Conservation (phyloP, 2,113 vertebrate genomes). For the Lepus europaeus region DNA sequence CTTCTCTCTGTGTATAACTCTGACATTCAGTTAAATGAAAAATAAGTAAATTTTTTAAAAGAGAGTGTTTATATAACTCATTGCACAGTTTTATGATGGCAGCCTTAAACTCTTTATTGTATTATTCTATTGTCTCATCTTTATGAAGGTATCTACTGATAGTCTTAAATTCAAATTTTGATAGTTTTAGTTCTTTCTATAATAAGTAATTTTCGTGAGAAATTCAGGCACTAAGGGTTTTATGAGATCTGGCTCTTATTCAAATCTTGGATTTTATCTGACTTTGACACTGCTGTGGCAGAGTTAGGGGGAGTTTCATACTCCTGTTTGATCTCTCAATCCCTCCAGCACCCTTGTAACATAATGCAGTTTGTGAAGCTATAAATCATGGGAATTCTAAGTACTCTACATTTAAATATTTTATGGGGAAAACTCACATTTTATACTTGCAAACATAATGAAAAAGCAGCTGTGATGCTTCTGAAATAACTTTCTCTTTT, state of each 20-base stretch:
- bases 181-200: background rate
- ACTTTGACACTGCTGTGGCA: background rate
- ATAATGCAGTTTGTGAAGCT: background rate
- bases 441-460: background rate
- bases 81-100: too few species aligned
- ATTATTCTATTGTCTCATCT: background rate
- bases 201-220: background rate
- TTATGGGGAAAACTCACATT: background rate
- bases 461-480: background rate
- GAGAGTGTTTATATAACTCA: too few species aligned
- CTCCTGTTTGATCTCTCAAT: background rate
- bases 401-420: background rate
- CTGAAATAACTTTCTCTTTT: background rate
- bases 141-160: background rate
- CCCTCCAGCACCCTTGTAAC: background rate
- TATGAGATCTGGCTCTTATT: background rate
- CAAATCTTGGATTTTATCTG: background rate
- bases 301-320: background rate
- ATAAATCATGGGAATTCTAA: too few species aligned
- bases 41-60: too few species aligned
- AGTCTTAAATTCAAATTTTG: background rate
- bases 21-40: too few species aligned
- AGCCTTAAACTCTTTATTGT: background rate
- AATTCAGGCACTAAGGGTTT: too few species aligned
- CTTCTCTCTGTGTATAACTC: too few species aligned